Conservation (phyloP, 2,888 invertebrate species). For the Sarcophaga variegata region DNA sequence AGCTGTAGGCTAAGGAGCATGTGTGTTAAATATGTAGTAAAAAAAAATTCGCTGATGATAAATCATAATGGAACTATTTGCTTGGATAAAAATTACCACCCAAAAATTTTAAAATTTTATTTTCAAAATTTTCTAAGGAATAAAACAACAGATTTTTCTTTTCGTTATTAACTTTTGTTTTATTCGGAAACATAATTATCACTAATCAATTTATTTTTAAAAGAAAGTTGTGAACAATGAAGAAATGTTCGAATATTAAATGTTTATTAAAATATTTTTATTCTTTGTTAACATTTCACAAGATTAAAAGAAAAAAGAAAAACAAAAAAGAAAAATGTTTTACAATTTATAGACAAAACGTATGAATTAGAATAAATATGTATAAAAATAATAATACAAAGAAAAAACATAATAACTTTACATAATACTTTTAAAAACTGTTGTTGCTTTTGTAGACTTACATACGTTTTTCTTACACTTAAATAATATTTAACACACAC, state of each 20-base stretch:
- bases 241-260: conserved; percentile 57
- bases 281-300: conserved; percentile 35
- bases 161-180: conserved; percentile 55
- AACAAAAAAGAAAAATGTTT: conserved; percentile 22
- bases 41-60: conserved; percentile 48
- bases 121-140: conserved; percentile 42
- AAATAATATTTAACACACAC: conserved; percentile 29
- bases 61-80: conserved; percentile 18
- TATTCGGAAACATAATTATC: conserved; percentile 63
- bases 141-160: conserved; percentile 64
- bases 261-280: conserved; percentile 52
- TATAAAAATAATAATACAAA: neutral
- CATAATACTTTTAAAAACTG: conserved; percentile 21
- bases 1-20: conserved; percentile 58
- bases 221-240: conserved; percentile 30
- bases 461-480: neutral
- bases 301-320: conserved; percentile 22
- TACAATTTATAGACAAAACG: conserved; percentile 41
- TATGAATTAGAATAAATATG: conserved; percentile 22
- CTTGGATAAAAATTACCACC: conserved; percentile 21
- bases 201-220: conserved; percentile 38
- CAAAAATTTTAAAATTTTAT: neutral
- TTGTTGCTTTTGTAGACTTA: conserved; percentile 3
- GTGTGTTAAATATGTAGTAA: conserved; percentile 18
- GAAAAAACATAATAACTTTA: neutral